These are phyloP conservation scores for Caenorhabditis panamensis DNA, from an alignment of 2,888 invertebrate species.

Conservation along the genomic window DNA sequence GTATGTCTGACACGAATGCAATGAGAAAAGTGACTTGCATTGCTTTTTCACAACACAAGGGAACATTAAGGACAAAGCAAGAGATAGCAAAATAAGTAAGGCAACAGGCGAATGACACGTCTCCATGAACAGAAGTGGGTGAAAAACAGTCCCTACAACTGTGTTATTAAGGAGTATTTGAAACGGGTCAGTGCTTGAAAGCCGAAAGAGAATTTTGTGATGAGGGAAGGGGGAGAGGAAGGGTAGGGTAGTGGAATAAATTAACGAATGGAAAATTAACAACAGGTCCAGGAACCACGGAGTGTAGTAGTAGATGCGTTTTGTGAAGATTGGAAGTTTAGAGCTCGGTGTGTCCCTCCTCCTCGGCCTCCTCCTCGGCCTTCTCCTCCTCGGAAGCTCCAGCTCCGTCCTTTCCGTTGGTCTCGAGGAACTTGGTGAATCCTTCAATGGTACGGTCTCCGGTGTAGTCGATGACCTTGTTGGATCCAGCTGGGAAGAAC, in stretches of 20 bases:
- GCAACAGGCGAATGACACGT: conserved; percentile 9
- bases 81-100: conserved; percentile 53
- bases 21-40: conserved; percentile 63
- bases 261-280: conserved; percentile 53
- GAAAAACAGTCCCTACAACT: conserved; percentile 3
- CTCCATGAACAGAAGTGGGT: conserved; percentile 16
- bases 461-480: conserved; percentile 92
- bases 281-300: conserved; percentile 57
- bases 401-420: conserved; percentile 88
- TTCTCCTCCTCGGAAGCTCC: conserved; percentile 80
- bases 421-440: conserved; percentile 93
- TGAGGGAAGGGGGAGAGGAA: not conserved
- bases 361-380: conserved; percentile 79
- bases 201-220: conserved; percentile 31
- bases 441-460: conserved; percentile 96
- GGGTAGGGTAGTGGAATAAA: conserved; percentile 30
- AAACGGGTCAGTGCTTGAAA: conserved; percentile 18
- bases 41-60: conserved; percentile 60
- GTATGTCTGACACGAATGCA: conserved; percentile 67
- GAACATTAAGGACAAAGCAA: conserved; percentile 45
- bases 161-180: conserved; percentile 47
- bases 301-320: conserved; percentile 23
- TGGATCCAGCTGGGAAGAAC: conserved; percentile 93
- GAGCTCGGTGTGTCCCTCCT: conserved; percentile 72
- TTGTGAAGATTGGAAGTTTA: conserved; percentile 52